phyloP scores from a whole-genome alignment of 2,888 invertebrate species.

The Drosophila helvetica region DNA sequence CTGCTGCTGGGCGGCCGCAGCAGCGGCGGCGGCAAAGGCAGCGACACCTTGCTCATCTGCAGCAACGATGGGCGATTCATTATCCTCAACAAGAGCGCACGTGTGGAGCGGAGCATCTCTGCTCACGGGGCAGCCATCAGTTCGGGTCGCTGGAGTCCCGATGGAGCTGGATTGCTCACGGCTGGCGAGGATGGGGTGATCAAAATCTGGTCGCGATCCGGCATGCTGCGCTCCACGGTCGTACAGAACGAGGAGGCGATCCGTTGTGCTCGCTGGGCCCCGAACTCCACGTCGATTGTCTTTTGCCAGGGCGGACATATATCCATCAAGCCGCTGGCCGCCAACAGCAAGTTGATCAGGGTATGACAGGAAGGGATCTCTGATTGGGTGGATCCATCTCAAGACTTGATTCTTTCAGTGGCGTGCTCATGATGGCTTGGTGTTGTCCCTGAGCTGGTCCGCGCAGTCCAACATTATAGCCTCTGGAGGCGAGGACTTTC shows the following conservation, averaged over 20 bases:
- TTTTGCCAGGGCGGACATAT: constrained; percentile 89
- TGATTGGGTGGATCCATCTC: neutral
- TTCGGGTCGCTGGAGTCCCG: constrained; percentile 96
- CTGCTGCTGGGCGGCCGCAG: constrained; percentile 84
- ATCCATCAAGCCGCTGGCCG: constrained; percentile 89
- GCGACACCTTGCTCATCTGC: constrained; percentile 92
- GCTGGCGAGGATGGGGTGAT: constrained; percentile 98
- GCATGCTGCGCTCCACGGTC: constrained; percentile 95
- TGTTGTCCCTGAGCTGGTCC: constrained; percentile 97
- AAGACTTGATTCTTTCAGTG: constrained; percentile 86
- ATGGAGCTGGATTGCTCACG: constrained; percentile 95
- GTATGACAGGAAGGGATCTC: constrained; percentile 82
- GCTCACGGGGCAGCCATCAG: constrained; percentile 97
- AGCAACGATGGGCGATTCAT: constrained; percentile 96
- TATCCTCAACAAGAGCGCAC: constrained; percentile 93
- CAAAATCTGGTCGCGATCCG: constrained; percentile 98
- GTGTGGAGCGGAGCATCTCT: constrained; percentile 95
- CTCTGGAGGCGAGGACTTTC: constrained; percentile 98
- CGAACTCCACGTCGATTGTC: constrained; percentile 88
- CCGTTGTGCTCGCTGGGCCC: constrained; percentile 93
- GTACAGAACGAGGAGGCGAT: constrained; percentile 93
- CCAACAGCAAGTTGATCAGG: constrained; percentile 89
- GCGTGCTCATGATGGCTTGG: constrained; percentile 97
- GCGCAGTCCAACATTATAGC: constrained; percentile 94
- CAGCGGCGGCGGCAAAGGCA: constrained; percentile 83